A percentile compares a stretch with the other conserved stretches of the same genome.
Conservation (phyloP, 1,140 invertebrate species). For the Drosophila busckii region DNA sequence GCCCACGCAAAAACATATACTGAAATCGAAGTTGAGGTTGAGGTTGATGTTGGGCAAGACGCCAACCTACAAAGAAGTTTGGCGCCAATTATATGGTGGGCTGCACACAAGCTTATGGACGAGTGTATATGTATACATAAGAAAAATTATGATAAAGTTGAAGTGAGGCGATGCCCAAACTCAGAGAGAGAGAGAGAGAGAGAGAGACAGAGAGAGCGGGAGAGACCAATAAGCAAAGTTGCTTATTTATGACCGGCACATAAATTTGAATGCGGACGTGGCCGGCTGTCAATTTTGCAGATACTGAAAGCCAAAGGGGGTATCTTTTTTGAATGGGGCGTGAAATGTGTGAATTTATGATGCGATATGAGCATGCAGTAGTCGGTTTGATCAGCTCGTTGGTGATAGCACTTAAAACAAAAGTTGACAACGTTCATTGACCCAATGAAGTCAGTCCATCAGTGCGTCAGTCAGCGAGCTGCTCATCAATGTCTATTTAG, state of each 20-base stretch:
- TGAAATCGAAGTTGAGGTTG: conserved; percentile 19
- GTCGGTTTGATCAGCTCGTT: conserved; percentile 36
- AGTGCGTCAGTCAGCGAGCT: conserved; percentile 13
- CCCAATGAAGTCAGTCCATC: conserved; percentile 26
- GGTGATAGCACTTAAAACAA: conserved; percentile 29
- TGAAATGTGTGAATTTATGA: conserved; percentile 69
- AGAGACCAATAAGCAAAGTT: conserved; percentile 15
- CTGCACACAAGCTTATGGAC: too few relatives aligned
- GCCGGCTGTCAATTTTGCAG: conserved; percentile 61
- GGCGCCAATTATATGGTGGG: conserved; percentile 65
- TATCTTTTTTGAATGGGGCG: conserved; percentile 47
- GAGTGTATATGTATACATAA: conserved; percentile 27
- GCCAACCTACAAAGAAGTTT: conserved; percentile 49
- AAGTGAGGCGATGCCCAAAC: conserved; percentile 2
- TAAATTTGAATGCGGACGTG: conserved; percentile 63
- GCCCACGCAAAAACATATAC: conserved; percentile 37
- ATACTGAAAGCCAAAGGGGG: conserved; percentile 43
- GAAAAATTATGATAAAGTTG: conserved; percentile 47
- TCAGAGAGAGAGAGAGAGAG: not conserved
- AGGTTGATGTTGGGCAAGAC: conserved; percentile 17
- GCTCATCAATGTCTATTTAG: conserved; percentile 23
- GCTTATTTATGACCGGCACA: conserved; percentile 54
- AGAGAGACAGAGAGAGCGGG: conserved; percentile 4
- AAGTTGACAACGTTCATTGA: conserved; percentile 58
- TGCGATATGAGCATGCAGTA: conserved; percentile 29